Conservation (phyloP, 2,888 invertebrate species). For the Terebella lapidaria region DNA sequence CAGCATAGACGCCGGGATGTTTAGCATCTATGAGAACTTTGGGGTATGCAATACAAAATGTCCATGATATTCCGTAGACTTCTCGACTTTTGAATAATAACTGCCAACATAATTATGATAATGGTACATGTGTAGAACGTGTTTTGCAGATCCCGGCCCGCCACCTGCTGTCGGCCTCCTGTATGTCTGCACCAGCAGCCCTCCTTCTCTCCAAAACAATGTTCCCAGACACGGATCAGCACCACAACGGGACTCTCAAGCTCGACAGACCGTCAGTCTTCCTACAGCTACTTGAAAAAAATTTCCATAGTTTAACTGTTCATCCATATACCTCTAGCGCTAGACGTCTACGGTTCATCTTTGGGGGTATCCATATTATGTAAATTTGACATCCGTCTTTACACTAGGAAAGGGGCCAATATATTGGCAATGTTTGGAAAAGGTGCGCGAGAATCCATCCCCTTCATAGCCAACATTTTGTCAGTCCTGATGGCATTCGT, state of each 20-base stretch:
- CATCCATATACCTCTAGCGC: no score
- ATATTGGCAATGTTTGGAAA: slow-evolving; percentile 15
- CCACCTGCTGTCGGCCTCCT: slow-evolving; percentile 81
- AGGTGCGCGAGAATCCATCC: slow-evolving; percentile 18
- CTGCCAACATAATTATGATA: background rate
- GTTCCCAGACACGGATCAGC: slow-evolving; percentile 68
- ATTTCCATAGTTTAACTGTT: no score
- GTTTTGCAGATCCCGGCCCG: slow-evolving; percentile 59
- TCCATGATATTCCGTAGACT: no score
- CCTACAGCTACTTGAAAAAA: background rate
- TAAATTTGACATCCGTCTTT: no score
- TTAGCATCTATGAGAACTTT: slow-evolving; percentile 19
- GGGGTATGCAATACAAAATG: slow-evolving; percentile 15
- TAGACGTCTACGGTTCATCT: no score
- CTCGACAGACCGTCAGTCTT: slow-evolving; percentile 11
- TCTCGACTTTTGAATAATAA: background rate
- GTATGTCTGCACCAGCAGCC: slow-evolving; percentile 92
- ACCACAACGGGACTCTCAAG: slow-evolving; percentile 1
- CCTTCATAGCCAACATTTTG: slow-evolving; percentile 33
- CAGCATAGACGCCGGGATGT: slow-evolving; percentile 23
- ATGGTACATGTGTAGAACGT: background rate
- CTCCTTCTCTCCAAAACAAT: slow-evolving; percentile 80
- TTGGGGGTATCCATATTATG: no score
- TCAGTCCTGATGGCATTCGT: slow-evolving; percentile 16
- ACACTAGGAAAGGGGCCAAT: slow-evolving; percentile 5